Base-by-base conservation (phyloP, 2,888 invertebrate genomes). In the Pterobdella sp. region DNA sequence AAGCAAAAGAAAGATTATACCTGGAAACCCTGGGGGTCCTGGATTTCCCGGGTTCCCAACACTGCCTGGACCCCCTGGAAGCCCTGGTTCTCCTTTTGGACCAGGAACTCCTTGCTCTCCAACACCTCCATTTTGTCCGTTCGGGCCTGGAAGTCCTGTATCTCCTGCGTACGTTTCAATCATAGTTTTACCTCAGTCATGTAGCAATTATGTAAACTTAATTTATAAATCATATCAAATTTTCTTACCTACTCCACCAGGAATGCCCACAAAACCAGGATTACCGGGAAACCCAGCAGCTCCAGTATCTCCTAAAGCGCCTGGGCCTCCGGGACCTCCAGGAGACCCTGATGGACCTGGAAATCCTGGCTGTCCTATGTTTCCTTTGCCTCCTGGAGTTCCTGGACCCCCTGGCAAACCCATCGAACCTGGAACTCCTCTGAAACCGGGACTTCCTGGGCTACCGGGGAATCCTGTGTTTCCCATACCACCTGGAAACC, bases 281-380 rank as follows among this genome's bases (percentile, higher is more conserved):
- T n/a, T 4, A 22, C 77, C 77, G 35, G 70, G 66, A 34, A 68
- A 56, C n/a, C 77, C 78, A 1, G 74, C 35, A 36, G 18, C 22
- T 49, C 78, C 78, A 37, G 64, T n/a, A 14, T 74, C 68, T 63
- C 77, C 77, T 4, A 68, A 37, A 3, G 65, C 36, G 22, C 49
- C 68, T 4, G 35, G n/a, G 31, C 34, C n/a, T 31, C 66, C 66
- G n/a, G 66, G 7, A 1, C 32, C 1, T 66, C 66, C 66, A 1
- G 31, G 31, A 36, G 3, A 26, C 0, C 68, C 68, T 37, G 22
- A 31, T 2, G 26, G 31, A n/a, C 68, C 68, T 1, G 37, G 35
- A 10, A 29, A 22, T 37, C 68, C 68, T 29, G 42, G n/a, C 4
- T 37, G n/a, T 36, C 68, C 68, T 36, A 34, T 66, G n/a, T 29